Conservation (phyloP, 2,888 invertebrate species). For the Sinelater perroti region DNA sequence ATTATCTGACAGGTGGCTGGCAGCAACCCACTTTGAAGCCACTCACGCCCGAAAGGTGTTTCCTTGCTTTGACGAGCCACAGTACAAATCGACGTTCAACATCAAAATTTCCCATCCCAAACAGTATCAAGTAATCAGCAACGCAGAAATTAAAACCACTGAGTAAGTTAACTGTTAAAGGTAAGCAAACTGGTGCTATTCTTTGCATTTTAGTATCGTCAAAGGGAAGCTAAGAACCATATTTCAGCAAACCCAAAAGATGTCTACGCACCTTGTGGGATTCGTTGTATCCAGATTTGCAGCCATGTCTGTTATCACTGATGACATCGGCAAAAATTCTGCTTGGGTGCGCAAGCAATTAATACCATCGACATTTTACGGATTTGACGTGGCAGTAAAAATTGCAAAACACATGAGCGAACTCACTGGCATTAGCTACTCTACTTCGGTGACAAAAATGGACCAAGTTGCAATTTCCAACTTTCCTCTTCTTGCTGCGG, state of each 20-base stretch:
- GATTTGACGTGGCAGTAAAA: slow-evolving; percentile 60
- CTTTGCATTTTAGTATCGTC: no score
- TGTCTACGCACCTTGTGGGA: slow-evolving; percentile 89
- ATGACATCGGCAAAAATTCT: slow-evolving; percentile 39
- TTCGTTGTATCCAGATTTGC: slow-evolving; percentile 82
- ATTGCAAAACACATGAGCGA: slow-evolving; percentile 63
- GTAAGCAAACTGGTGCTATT: no score
- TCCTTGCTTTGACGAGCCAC: not conserved
- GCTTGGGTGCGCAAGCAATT: slow-evolving; percentile 62
- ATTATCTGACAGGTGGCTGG: not conserved
- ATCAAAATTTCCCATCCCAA: not conserved
- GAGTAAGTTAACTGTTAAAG: not conserved
- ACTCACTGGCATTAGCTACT: slow-evolving; percentile 64
- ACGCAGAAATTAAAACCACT: not conserved
- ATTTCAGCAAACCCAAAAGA: slow-evolving; percentile 64
- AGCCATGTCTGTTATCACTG: not conserved
- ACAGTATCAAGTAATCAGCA: not conserved
- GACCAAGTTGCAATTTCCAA: slow-evolving; percentile 88
- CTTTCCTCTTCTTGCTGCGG: slow-evolving; percentile 88
- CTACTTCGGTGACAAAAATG: slow-evolving; percentile 66
- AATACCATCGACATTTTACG: slow-evolving; percentile 60
- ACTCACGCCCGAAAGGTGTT: not conserved
- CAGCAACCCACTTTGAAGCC: not conserved
- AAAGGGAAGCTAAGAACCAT: slow-evolving; percentile 43
- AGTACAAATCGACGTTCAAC: not conserved